Conservation (phyloP, 2,797 vertebrate species). For the Decapterus maruadsi region DNA sequence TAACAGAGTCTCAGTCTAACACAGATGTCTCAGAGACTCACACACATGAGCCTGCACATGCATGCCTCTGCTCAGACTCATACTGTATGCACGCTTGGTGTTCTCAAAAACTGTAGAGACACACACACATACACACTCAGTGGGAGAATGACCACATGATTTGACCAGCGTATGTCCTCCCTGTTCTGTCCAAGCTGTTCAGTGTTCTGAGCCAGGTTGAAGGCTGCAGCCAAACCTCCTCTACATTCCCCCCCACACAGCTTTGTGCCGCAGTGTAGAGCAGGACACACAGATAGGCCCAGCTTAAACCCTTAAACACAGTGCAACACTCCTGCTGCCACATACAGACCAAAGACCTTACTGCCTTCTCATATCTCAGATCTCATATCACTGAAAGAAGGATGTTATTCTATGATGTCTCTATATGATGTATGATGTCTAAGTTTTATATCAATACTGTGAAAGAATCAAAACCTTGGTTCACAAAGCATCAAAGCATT, state of each 20-base stretch:
- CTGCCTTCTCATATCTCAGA: no score
- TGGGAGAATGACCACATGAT: slow-evolving; percentile 44
- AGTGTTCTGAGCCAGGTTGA: slow-evolving; percentile 52
- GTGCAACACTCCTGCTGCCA: neutral
- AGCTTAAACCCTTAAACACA: neutral
- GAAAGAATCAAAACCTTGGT: no score
- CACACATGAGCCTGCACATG: neutral
- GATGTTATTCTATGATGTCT: no score
- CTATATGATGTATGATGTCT: no score
- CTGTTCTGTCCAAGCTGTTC: slow-evolving; percentile 71
- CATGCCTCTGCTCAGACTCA: neutral
- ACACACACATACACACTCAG: slow-evolving; percentile 6
- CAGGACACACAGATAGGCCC: neutral
- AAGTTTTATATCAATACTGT: no score
- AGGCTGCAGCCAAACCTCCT: slow-evolving; percentile 50
- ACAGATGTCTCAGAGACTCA: neutral
- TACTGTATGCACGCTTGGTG: slow-evolving; percentile 1
- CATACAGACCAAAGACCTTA: neutral
- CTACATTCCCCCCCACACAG: slow-evolving; percentile 42
- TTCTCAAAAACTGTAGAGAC: slow-evolving; percentile 15
- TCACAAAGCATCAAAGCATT: no score
- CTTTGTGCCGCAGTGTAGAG: slow-evolving; percentile 23
- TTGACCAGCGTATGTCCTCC: slow-evolving; percentile 73
- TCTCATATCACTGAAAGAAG: no score
- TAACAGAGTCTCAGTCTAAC: neutral